Evolutionary conservation across 2,888 invertebrate species (phyloP).

Genomic region (Drosophila neotestacea): DNA sequence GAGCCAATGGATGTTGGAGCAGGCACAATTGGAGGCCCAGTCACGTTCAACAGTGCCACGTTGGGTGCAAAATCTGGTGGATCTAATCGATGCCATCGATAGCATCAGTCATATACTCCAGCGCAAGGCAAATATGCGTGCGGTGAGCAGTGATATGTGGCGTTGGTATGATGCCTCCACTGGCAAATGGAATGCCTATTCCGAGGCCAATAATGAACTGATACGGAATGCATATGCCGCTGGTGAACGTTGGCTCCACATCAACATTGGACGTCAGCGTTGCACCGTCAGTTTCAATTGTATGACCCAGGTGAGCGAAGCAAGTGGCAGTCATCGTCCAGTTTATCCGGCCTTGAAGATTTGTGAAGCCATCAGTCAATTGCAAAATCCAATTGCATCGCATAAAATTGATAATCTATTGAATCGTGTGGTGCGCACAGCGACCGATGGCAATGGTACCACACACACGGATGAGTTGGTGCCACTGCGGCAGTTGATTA

Average conservation of each 20-base stretch:
- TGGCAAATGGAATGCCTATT: conserved; percentile 92
- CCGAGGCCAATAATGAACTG: conserved; percentile 89
- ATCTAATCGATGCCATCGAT: conserved; percentile 91
- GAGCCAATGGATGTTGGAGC: conserved; percentile 74
- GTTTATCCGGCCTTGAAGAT: conserved; percentile 89
- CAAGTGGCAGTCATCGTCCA: conserved; percentile 92
- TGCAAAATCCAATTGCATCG: conserved; percentile 45
- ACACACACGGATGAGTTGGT: conserved; percentile 66
- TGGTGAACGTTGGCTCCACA: conserved; percentile 89
- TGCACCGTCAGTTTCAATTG: conserved; percentile 92
- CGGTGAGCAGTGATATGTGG: conserved; percentile 88
- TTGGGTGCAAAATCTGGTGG: conserved; percentile 91
- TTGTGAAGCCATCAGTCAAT: conserved; percentile 66
- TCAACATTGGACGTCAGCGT: conserved; percentile 90
- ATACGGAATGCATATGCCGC: conserved; percentile 92
- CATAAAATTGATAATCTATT: conserved; percentile 66
- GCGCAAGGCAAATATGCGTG: conserved; percentile 88
- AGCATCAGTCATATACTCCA: conserved; percentile 90
- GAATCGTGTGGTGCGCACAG: conserved; percentile 60
- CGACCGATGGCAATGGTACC: conserved; percentile 49
- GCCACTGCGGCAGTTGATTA: conserved; percentile 60
- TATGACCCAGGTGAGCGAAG: conserved; percentile 94
- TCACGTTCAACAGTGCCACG: conserved; percentile 86
- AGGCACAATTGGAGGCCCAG: conserved; percentile 3
- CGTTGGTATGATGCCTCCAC: conserved; percentile 94